Conservation (phyloP, 2,797 vertebrate genomes). For the Sebastes wilsoni region DNA sequence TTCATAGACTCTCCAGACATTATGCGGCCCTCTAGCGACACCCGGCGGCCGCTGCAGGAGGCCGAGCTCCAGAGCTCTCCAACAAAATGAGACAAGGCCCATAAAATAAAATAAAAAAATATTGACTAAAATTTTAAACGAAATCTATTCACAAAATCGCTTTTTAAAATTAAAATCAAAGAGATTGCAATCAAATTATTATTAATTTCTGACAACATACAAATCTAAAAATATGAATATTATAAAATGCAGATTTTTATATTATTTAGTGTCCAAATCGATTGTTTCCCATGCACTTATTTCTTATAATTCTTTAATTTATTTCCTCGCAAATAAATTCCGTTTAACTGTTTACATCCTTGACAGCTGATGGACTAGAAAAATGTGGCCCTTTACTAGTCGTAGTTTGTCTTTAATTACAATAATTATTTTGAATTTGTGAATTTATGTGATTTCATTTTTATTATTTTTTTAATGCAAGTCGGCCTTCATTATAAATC, state of each 20-base stretch:
- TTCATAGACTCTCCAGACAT: conserved; percentile 46
- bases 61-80: neutral
- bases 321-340: conserved; percentile 8
- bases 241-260: neutral
- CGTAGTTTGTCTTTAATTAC: neutral
- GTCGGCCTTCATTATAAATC: neutral
- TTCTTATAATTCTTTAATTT: neutral
- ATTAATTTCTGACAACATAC: neutral
- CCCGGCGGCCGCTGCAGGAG: conserved; percentile 82
- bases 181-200: fast-evolving
- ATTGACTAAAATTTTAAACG: neutral
- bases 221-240: neutral
- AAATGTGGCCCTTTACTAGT: conserved; percentile 11
- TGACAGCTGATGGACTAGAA: neutral
- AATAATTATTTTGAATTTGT: neutral
- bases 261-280: neutral
- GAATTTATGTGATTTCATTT: neutral
- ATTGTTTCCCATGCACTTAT: neutral
- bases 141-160: neutral
- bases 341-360: neutral
- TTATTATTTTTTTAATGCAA: neutral
- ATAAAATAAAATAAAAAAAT: conserved; percentile 8
- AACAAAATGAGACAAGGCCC: conserved; percentile 52
- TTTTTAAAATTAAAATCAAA: neutral
- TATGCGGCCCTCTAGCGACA: conserved; percentile 93